Conservation (phyloP, 2,888 invertebrate species). For the Crocallis elinguaria region DNA sequence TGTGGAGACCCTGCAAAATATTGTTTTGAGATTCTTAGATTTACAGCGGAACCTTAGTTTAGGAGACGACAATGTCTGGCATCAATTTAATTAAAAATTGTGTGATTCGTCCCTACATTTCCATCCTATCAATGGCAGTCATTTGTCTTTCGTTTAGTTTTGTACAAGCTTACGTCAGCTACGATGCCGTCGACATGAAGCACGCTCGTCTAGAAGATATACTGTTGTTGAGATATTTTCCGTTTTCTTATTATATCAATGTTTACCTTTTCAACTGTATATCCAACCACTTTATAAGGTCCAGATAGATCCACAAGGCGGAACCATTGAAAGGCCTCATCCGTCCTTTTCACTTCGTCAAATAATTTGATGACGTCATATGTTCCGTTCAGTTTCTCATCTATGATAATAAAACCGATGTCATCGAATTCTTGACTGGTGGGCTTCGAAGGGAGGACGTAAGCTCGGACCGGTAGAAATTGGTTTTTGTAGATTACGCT, state of each 20-base stretch:
- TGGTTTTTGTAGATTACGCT: conserved; percentile 47
- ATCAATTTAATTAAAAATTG: too few relatives aligned
- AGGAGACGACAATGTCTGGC: too few relatives aligned
- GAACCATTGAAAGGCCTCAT: conserved; percentile 57
- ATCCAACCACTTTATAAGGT: conserved; percentile 57
- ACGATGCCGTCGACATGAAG: too few relatives aligned
- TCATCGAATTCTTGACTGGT: conserved; percentile 63
- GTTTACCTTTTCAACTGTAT: conserved; percentile 54
- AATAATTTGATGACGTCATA: conserved; percentile 49
- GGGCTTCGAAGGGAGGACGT: conserved; percentile 53
- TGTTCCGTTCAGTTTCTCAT: conserved; percentile 14
- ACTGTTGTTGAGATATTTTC: background rate
- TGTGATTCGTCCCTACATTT: too few relatives aligned
- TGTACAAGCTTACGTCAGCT: too few relatives aligned
- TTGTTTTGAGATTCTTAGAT: too few relatives aligned
- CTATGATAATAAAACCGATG: conserved; percentile 61
- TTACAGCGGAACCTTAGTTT: too few relatives aligned
- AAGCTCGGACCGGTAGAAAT: conserved; percentile 44
- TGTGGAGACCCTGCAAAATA: conserved; percentile 43
- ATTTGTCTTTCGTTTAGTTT: too few relatives aligned
- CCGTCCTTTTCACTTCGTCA: conserved; percentile 50
- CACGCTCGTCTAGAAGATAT: too few relatives aligned
- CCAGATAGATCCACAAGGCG: conserved; percentile 28
- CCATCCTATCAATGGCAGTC: too few relatives aligned
- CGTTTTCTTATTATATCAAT: background rate